phyloP scores from a whole-genome alignment of 2,888 invertebrate genomes.

The Drosophila anomelani region DNA sequence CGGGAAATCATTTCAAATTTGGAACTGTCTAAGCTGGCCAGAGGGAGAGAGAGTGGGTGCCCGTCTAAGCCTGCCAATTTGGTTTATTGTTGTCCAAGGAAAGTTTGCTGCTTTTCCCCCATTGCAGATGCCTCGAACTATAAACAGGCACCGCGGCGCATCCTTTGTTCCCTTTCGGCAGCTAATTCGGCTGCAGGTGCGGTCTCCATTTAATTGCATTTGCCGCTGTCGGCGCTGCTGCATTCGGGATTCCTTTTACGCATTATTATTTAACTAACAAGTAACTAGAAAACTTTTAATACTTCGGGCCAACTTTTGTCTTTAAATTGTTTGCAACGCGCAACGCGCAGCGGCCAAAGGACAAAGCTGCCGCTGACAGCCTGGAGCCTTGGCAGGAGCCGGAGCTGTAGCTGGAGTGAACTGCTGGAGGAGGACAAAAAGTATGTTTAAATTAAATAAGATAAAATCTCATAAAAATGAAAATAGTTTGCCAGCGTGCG shows the following conservation, averaged over 20 bases:
- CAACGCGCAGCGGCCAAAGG: slow-evolving; percentile 44
- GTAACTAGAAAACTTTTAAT: slow-evolving; percentile 78
- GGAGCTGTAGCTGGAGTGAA: slow-evolving; percentile 3
- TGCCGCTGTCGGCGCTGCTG: slow-evolving; percentile 31
- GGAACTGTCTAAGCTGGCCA: slow-evolving; percentile 5
- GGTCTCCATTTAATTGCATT: slow-evolving; percentile 73
- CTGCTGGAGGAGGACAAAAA: slow-evolving; percentile 49
- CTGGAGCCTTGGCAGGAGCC: slow-evolving; percentile 22
- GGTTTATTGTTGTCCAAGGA: slow-evolving; percentile 35
- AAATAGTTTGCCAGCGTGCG: slow-evolving; percentile 48
- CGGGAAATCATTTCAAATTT: slow-evolving; percentile 39
- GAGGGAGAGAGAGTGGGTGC: neutral
- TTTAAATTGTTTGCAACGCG: slow-evolving; percentile 68
- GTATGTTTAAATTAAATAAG: slow-evolving; percentile 77
- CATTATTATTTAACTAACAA: slow-evolving; percentile 79
- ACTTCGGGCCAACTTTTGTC: slow-evolving; percentile 70
- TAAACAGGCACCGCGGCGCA: neutral
- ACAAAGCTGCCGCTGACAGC: slow-evolving; percentile 64
- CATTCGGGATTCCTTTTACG: slow-evolving; percentile 65
- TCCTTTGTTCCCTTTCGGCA: slow-evolving; percentile 4
- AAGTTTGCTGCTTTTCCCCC: slow-evolving; percentile 8
- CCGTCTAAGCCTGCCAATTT: slow-evolving; percentile 30
- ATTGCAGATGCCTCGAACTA: slow-evolving; percentile 7
- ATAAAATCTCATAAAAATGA: slow-evolving; percentile 75
- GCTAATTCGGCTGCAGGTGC: slow-evolving; percentile 48